A percentile compares a stretch with the other conserved stretches of the same genome.
Conservation (phyloP, 2,113 vertebrate genomes). For the Ploceus nigricollis region DNA sequence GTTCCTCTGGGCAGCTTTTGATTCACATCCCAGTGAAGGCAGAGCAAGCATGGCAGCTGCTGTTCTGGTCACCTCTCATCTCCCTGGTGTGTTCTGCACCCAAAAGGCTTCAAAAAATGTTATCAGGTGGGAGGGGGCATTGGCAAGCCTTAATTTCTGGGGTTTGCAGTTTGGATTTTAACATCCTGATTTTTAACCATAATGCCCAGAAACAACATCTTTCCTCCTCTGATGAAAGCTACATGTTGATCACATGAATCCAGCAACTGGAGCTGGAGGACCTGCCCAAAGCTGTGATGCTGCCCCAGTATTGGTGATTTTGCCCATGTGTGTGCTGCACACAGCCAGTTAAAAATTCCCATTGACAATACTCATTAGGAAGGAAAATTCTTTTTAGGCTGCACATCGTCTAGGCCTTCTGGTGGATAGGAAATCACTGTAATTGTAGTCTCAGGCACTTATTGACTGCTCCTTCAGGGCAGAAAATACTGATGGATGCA, state of each 20-base stretch:
- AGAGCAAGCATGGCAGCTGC: background rate
- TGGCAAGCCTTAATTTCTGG: background rate
- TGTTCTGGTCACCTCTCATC: background rate
- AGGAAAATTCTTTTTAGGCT: background rate
- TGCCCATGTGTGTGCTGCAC: fast-evolving
- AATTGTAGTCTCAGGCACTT: background rate
- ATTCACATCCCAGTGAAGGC: background rate
- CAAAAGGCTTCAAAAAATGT: background rate
- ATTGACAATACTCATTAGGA: background rate
- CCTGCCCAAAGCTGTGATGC: background rate
- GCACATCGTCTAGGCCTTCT: background rate
- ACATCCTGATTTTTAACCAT: background rate
- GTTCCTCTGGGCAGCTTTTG: background rate
- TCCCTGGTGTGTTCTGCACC: background rate
- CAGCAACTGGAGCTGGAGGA: background rate
- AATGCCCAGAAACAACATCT: background rate
- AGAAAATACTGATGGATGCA: slow-evolving; percentile 12
- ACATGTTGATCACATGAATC: background rate
- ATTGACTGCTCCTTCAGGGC: slow-evolving; percentile 10
- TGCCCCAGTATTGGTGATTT: background rate
- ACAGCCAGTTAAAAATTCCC: background rate
- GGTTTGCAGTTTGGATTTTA: background rate
- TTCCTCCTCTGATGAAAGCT: background rate
- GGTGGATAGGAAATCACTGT: background rate
- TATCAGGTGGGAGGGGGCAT: background rate